phyloP scores from a whole-genome alignment of 1,140 invertebrate genomes.

The Dufourea novaeangliae region DNA sequence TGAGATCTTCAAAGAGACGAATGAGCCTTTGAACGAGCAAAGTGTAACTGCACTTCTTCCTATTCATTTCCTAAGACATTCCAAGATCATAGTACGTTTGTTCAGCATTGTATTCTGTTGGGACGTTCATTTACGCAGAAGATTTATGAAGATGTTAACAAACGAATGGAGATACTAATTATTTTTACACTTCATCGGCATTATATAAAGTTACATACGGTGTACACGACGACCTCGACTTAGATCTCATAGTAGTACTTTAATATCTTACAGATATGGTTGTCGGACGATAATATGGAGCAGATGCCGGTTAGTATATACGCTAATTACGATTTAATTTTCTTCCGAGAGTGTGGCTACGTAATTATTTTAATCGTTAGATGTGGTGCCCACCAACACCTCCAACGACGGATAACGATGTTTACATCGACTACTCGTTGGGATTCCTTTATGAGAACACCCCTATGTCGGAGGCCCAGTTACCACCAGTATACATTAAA shows the following conservation, averaged over 20 bases:
- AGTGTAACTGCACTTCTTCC: conserved; percentile 18
- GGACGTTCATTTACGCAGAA: neutral
- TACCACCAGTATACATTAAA: conserved; percentile 93
- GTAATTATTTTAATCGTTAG: conserved; percentile 80
- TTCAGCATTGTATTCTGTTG: neutral
- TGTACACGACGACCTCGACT: conserved; percentile 21
- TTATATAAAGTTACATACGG: neutral
- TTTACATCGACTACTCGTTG: conserved; percentile 93
- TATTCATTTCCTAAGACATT: conserved; percentile 18
- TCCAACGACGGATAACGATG: conserved; percentile 93
- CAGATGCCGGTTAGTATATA: conserved; percentile 88
- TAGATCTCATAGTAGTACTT: conserved; percentile 44
- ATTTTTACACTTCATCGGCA: neutral
- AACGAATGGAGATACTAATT: conserved; percentile 9
- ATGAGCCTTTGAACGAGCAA: conserved; percentile 77
- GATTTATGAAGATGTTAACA: conserved; percentile 3
- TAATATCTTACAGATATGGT: conserved; percentile 86
- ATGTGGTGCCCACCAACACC: conserved; percentile 98
- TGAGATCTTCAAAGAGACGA: conserved; percentile 37
- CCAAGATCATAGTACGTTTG: conserved; percentile 3
- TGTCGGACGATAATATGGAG: conserved; percentile 87
- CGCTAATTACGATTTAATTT: neutral
- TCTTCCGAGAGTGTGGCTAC: neutral
- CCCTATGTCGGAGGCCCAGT: conserved; percentile 90
- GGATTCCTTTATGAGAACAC: conserved; percentile 92